Base-by-base conservation (phyloP, 2,888 invertebrate species). In the Thelaira solivaga region DNA sequence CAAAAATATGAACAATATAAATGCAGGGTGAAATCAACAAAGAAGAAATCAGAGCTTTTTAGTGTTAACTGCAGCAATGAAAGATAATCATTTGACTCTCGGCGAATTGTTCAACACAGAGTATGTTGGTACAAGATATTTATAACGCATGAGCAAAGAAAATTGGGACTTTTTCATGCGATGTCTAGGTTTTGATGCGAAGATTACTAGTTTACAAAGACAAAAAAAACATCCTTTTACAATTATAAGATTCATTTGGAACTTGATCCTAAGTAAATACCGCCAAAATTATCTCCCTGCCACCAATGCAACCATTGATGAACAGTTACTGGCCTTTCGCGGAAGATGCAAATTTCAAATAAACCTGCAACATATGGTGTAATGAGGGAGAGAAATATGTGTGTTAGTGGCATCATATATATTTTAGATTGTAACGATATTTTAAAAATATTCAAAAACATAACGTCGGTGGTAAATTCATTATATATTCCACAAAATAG, bases 331-430 rank as follows among this genome's bases (percentile, higher is more conserved):
- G 57, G 79, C 57, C 16, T 81, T 80, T 36, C 59, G 75, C 7
- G 73, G 73, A 11, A 74, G 67, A 61, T 76, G 51, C 34, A 36
- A 67, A 18, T 81, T 80, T 41, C 62, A 22, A 81, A 80, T 51
- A 81, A 81, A 22, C 79, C 68, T 13, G 74, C 73, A n/a, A 81
- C 77, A 76, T 80, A 81, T 68, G 71, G 73, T 7, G 16, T 80
- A 0, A 45, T 31, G n/a, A 4, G 31, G 45, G 31, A 10, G n/a
- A n/a, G n/a, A 71, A 81, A 79, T 76, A 31, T 78, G 24, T 77
- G 79, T 61, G 80, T 76, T 22, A 71, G 62, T 45, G 68, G 61
- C 10, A 80, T 78, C 1, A 78, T 62, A 53, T 81, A 81, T 47
- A 80, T 77, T 64, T 16, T 78, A 1, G 51, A 80, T 80, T 76